A percentile compares a stretch with the other conserved stretches of the same genome.
Evolutionary conservation across 2,888 invertebrate species (phyloP).

Genomic region (Neoascia interrupta): DNA sequence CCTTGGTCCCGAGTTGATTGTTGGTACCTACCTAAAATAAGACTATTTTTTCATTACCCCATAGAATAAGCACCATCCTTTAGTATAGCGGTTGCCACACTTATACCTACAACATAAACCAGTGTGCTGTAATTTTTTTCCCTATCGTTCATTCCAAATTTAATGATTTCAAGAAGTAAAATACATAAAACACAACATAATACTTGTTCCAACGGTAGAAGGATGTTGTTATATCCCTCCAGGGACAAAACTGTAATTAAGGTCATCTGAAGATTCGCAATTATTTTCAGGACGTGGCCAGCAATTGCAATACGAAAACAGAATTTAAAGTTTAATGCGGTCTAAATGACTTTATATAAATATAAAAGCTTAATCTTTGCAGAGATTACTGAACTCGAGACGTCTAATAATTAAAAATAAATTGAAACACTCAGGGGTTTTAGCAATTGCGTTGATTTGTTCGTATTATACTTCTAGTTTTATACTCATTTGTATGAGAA

Average conservation of each 20-base stretch:
- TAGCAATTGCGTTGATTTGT: no score
- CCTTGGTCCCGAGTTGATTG: slow-evolving; percentile 19
- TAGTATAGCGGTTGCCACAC: not conserved
- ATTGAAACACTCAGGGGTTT: not conserved
- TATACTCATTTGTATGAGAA: no score
- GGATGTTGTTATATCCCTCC: slow-evolving; percentile 15
- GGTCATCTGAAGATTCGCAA: slow-evolving; percentile 22
- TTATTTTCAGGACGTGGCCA: not conserved
- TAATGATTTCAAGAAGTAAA: slow-evolving; percentile 19
- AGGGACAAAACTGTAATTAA: slow-evolving; percentile 50
- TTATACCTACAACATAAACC: not conserved
- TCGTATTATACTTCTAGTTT: no score
- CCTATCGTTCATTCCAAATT: slow-evolving; percentile 23
- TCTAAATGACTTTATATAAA: slow-evolving; percentile 23
- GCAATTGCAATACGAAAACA: slow-evolving; percentile 18
- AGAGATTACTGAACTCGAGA: slow-evolving; percentile 24
- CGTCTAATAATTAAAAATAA: slow-evolving; percentile 33
- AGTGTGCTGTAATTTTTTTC: slow-evolving; percentile 4
- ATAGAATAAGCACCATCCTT: slow-evolving; percentile 4
- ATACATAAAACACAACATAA: not conserved
- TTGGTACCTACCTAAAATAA: no score
- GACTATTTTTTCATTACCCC: slow-evolving; percentile 27
- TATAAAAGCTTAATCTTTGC: not conserved
- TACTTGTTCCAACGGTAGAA: not conserved
- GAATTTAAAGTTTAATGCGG: slow-evolving; percentile 38